Evolutionary conservation across 2,888 invertebrate species (phyloP), one percentile per base, ranked within the genome.

Genomic region (Synergus gifuensis): DNA sequence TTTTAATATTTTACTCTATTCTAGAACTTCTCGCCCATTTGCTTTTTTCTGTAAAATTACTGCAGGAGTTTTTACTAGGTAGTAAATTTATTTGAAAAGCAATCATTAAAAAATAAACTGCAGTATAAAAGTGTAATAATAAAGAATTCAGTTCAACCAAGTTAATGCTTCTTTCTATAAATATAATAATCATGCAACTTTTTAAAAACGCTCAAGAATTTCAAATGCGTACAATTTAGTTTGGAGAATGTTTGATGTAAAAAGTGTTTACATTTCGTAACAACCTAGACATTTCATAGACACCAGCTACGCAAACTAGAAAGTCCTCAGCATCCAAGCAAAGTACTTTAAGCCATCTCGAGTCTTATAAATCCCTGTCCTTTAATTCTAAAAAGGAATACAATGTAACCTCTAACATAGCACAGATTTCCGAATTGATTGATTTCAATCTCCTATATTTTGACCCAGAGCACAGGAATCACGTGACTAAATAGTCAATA

Each of bases 231-330:
- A 60, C 54, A 18, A n/a, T 60, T 28, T 60, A 60, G 22, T 60
- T 60, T 22, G 12, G 16, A 54, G 54, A 54, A 73, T 22, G 49
- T 14, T 54, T 54, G n/a, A 36, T 73, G 5, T 54, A 73, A 54
- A 49, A 36, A 54, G 73, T 73, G 73, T 73, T 40, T 73, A 73
- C 73, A 73, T 73, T 73, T 73, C 73, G 73, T 73, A 54, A 73
- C 28, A 73, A n/a, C 54, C 54, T 73, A 73, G 73, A 73, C 73
- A 54, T 36, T n/a, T 73, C 36, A 54, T 54, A 73, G 54, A 73
- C 73, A 36, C 36, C 11, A 54, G 54, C 54, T 54, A 54, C 54
- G 54, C 16, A 54, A 36, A 40, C 73, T 54, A 73, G 73, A 73
- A 73, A 73, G 73, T 69, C 28, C 49, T 69, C 28, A 69, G 49